Conservation (phyloP, 2,888 invertebrate species). For the Trichopria drosophilae region DNA sequence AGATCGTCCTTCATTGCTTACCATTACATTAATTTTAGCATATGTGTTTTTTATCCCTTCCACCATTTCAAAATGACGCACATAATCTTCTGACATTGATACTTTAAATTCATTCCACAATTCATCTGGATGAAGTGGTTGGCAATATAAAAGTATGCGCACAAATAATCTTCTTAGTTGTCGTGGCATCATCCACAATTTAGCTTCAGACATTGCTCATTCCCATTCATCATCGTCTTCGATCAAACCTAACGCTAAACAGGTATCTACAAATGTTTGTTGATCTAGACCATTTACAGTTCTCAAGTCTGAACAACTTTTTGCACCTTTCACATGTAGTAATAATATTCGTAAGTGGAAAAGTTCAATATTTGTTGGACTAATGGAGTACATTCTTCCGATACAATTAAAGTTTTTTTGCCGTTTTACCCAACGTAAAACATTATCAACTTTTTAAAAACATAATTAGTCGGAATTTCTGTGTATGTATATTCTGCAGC, state of each 20-base stretch:
- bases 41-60: slow-evolving; percentile 10
- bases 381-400: slow-evolving; percentile 38
- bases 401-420: slow-evolving; percentile 25
- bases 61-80: neutral
- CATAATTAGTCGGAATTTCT: slow-evolving; percentile 25
- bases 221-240: slow-evolving; percentile 30
- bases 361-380: slow-evolving; percentile 36
- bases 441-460: slow-evolving; percentile 11
- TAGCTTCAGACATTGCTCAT: slow-evolving; percentile 13
- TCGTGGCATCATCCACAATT: slow-evolving; percentile 30
- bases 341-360: slow-evolving; percentile 41
- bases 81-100: slow-evolving; percentile 33
- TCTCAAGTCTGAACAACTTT: slow-evolving; percentile 41
- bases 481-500: slow-evolving; percentile 19
- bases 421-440: slow-evolving; percentile 18
- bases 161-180: slow-evolving; percentile 44
- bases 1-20: slow-evolving; percentile 8
- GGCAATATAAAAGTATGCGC: slow-evolving; percentile 37
- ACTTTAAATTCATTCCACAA: slow-evolving; percentile 33
- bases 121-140: slow-evolving; percentile 32
- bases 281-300: slow-evolving; percentile 38
- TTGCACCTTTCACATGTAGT: slow-evolving; percentile 40
- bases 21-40: slow-evolving; percentile 13
- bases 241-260: slow-evolving; percentile 18
- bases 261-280: slow-evolving; percentile 28